Conservation (phyloP, 2,888 invertebrate genomes). For the Ditylenchus weischeri region DNA sequence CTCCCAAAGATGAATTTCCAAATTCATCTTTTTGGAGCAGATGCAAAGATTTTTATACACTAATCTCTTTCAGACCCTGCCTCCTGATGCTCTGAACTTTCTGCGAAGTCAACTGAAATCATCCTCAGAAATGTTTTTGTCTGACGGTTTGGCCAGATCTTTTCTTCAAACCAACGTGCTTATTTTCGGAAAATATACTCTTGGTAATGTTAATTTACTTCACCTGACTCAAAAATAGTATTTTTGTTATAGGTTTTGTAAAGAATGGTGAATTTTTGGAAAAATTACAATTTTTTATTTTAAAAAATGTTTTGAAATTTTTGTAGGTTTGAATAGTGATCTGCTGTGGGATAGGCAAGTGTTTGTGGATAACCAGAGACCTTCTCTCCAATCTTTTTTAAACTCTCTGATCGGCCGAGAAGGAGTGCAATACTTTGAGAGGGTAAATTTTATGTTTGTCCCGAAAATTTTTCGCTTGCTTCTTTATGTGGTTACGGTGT, state of each 20-base stretch:
- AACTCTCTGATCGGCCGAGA: constrained; percentile 36
- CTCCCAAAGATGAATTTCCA: too few species aligned
- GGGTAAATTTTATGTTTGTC: constrained; percentile 55
- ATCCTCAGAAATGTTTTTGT: constrained; percentile 67
- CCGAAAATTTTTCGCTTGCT: too few species aligned
- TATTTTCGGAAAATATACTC: constrained; percentile 84
- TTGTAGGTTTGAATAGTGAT: constrained; percentile 6
- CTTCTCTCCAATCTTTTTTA: constrained; percentile 33
- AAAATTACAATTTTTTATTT: constrained; percentile 2
- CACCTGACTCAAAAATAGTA: not conserved
- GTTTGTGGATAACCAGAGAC: constrained; percentile 29
- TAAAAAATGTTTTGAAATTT: not conserved
- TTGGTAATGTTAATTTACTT: constrained; percentile 32
- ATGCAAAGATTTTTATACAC: too few species aligned
- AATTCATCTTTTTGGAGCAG: too few species aligned
- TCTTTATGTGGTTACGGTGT: too few species aligned
- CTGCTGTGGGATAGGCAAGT: constrained; percentile 27
- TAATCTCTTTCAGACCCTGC: constrained; percentile 63
- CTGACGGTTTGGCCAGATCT: constrained; percentile 87
- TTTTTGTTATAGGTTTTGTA: constrained; percentile 1
- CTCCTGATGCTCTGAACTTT: constrained; percentile 76
- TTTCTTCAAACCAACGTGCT: constrained; percentile 86
- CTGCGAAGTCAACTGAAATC: constrained; percentile 75
- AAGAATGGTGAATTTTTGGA: constrained; percentile 1
- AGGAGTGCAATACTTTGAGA: constrained; percentile 55